phyloP scores from a whole-genome alignment of 2,113 vertebrate species.

The Thryonomys swinderianus region DNA sequence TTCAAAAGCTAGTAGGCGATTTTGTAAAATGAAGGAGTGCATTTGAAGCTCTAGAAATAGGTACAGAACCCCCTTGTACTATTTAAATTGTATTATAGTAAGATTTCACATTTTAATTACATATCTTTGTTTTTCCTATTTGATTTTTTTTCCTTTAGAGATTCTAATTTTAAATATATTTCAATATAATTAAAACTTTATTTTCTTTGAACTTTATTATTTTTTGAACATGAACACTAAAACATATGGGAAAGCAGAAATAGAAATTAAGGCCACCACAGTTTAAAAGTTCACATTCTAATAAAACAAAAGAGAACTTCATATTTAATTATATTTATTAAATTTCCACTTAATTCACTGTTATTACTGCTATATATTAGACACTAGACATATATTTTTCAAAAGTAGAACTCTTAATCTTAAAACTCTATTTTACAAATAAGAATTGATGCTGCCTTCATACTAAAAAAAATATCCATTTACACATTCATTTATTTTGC shows the following conservation, averaged over 20 bases:
- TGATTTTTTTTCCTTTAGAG: background rate
- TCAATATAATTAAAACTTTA: conserved; percentile 26
- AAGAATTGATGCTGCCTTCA: background rate
- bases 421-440: conserved; percentile 34
- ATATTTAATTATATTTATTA: background rate
- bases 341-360: background rate
- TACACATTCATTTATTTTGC: background rate
- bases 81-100: background rate
- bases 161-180: background rate
- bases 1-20: background rate
- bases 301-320: background rate
- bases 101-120: background rate
- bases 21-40: background rate
- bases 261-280: background rate
- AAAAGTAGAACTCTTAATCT: background rate
- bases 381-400: background rate
- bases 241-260: background rate
- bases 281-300: background rate
- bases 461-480: background rate
- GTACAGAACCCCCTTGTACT: background rate
- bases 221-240: conserved; percentile 19
- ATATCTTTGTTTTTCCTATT: conserved; percentile 24
- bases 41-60: background rate
- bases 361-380: background rate
- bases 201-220: conserved; percentile 28